Base-by-base conservation (phyloP, 2,888 invertebrate genomes). In the Gryllus longicercus region DNA sequence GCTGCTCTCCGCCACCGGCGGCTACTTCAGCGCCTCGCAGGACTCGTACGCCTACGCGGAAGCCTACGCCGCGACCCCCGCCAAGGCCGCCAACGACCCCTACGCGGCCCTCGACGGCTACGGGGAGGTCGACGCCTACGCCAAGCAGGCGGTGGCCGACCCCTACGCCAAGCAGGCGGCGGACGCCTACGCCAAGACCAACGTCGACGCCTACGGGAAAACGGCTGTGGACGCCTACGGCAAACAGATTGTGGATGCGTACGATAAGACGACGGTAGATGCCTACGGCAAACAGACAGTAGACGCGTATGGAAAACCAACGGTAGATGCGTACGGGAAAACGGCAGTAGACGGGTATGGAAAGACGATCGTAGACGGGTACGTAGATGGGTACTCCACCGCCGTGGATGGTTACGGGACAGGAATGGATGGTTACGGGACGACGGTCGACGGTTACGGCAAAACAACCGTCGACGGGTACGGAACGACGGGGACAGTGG, bases 1-100 rank as follows among this genome's bases (percentile, higher is more conserved):
- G 83, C 79, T 78, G 82, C 79, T 83, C 80, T 81, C 82, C 79
- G 78, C 82, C 83, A 79, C 82, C 82, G 80, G 80, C 74, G 77
- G 10, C 75, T 75, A 51, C 51, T 75, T 76, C 78, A 76, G 78
- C 63, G 80, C 82, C 75, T 77, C 77, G 50, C 50, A 78, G 51
- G 51, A 75, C 75, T 74, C 75, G 78, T 78, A 78, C 75, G 63
- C 78, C 51, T 14, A 21, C 63, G 38, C 50, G 23, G 38, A 78
- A 4, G n/a, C 50, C 78, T 23, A 51, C 23, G 74, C 63, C 18
- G 4, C 76, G 76, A 2, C 21, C 18, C 25, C 18, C 38, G 25
- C 77, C 77, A 74, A 74, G 25, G 74, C 77, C 75, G 76, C 78
- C 38, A 77, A 80, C 79, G 51, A 81, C 78, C 63, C 80, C 81